These are phyloP conservation scores for Bombus soroeensis DNA, from an alignment of 1,140 invertebrate species.

Conservation along the genomic window DNA sequence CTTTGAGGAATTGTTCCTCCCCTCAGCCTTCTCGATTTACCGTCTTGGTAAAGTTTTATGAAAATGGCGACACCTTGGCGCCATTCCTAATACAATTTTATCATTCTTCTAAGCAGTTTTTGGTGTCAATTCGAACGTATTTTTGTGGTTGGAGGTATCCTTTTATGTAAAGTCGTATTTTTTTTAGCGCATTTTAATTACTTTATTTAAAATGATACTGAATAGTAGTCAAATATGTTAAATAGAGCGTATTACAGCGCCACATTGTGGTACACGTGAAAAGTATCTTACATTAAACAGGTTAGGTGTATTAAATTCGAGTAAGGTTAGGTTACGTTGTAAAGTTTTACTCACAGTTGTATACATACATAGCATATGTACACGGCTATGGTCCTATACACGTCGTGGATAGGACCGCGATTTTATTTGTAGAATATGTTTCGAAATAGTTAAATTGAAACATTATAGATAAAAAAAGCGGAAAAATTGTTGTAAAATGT, in stretches of 20 bases:
- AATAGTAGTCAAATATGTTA: slow-evolving; percentile 33
- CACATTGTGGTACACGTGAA: slow-evolving; percentile 27
- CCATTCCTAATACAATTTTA: slow-evolving; percentile 68
- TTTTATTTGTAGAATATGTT: neutral
- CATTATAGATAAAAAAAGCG: neutral
- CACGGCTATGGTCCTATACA: neutral
- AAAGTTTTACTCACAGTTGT: neutral
- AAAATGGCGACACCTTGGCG: slow-evolving; percentile 78
- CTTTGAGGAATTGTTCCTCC: slow-evolving; percentile 57
- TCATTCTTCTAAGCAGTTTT: neutral
- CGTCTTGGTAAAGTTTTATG: slow-evolving; percentile 68
- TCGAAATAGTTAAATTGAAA: too few relatives aligned
- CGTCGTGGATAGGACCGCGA: too few relatives aligned
- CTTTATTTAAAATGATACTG: slow-evolving; percentile 10
- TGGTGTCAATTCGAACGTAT: neutral
- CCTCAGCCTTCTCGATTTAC: slow-evolving; percentile 72
- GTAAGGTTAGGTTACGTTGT: slow-evolving; percentile 37
- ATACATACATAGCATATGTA: neutral
- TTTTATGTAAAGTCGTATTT: slow-evolving; percentile 1
- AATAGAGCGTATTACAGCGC: slow-evolving; percentile 36
- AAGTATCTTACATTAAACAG: slow-evolving; percentile 32
- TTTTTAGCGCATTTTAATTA: neutral
- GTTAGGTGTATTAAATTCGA: slow-evolving; percentile 30
- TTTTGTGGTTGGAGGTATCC: neutral
- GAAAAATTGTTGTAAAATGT: neutral